phyloP scores from a whole-genome alignment of 2,888 invertebrate genomes.

The Macrosoma leucophasiata region DNA sequence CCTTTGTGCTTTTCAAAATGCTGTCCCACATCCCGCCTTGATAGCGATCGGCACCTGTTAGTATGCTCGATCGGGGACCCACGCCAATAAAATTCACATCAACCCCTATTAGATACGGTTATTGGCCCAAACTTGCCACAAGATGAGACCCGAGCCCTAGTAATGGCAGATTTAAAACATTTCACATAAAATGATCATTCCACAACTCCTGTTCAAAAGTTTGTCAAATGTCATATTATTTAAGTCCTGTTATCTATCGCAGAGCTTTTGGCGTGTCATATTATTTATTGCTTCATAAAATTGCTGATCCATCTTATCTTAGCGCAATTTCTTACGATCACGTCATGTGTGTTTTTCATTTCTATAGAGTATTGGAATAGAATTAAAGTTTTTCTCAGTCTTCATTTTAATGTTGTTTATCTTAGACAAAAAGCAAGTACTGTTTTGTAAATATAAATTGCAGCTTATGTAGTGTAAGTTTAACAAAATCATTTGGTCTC shows the following conservation, averaged over 20 bases:
- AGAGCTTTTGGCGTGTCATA: constrained; percentile 13
- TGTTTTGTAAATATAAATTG: too few species aligned
- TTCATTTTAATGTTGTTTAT: too few species aligned
- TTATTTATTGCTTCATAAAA: constrained; percentile 12
- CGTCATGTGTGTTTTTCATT: too few species aligned
- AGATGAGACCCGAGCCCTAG: constrained; percentile 9
- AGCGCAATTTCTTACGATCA: too few species aligned
- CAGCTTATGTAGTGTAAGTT: too few species aligned
- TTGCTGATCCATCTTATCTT: constrained; percentile 9
- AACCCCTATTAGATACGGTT: constrained; percentile 6
- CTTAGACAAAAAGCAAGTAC: too few species aligned
- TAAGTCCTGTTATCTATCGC: constrained; percentile 17
- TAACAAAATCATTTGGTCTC: too few species aligned
- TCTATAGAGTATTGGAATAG: too few species aligned
- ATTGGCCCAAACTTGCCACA: constrained; percentile 11
- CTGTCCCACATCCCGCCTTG: too few species aligned
- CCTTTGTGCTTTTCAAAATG: background rate
- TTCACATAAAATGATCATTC: constrained; percentile 23
- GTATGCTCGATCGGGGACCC: background rate
- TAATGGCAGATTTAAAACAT: constrained; percentile 12
- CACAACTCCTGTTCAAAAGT: constrained; percentile 14
- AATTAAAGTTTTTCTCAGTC: too few species aligned
- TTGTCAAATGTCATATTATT: constrained; percentile 15
- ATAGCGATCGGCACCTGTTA: background rate
- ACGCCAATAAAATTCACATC: constrained; percentile 10